These are phyloP conservation scores for Agrilus mali DNA, from an alignment of 2,888 invertebrate species.

Conservation along the genomic window DNA sequence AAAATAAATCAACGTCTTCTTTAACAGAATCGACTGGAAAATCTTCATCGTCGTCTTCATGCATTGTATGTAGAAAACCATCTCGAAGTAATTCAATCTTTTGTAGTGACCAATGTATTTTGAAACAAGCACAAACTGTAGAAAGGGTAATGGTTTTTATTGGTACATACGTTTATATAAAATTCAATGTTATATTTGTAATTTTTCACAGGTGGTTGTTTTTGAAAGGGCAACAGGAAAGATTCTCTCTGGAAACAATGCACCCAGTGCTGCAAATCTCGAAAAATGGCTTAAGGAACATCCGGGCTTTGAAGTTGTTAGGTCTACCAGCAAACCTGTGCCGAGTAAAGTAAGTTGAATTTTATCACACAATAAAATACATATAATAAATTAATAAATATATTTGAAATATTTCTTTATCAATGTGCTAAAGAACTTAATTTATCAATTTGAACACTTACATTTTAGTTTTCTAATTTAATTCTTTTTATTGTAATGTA, in stretches of 20 bases:
- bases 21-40: constrained; percentile 4
- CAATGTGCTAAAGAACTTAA: not conserved
- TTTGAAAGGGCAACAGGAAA: constrained; percentile 70
- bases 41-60: constrained; percentile 26
- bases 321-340: constrained; percentile 37
- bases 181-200: constrained; percentile 3
- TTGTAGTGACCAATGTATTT: constrained; percentile 79
- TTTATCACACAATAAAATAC: too few species aligned
- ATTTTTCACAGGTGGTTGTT: constrained; percentile 48
- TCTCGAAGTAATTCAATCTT: constrained; percentile 75
- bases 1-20: constrained; percentile 1
- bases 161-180: not conserved
- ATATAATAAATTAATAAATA: not conserved
- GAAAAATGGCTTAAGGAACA: constrained; percentile 76
- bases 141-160: constrained; percentile 24
- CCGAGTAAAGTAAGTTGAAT: constrained; percentile 11
- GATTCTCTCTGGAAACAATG: constrained; percentile 60
- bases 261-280: constrained; percentile 69
- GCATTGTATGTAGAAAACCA: constrained; percentile 65
- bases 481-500: not conserved
- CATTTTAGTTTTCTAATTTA: not conserved
- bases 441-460: too few species aligned
- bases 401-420: not conserved
- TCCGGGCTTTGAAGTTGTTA: constrained; percentile 77
- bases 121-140: constrained; percentile 69